Percentiles rank a stretch among this genome's conserved stretches.
Conservation (phyloP, 2,113 vertebrate species). For the Rhadina sibilatrix region DNA sequence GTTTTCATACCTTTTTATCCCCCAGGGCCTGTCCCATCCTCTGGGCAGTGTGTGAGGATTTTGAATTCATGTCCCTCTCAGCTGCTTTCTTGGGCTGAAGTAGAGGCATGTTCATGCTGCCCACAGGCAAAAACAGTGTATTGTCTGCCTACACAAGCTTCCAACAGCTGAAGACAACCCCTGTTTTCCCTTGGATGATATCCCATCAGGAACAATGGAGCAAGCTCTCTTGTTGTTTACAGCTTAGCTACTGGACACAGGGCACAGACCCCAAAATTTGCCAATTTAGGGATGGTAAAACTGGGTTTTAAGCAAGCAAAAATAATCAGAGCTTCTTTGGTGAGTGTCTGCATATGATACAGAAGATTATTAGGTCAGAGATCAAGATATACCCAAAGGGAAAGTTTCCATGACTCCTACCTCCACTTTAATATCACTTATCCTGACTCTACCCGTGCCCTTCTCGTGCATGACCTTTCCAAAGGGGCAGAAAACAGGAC, state of each 20-base stretch:
- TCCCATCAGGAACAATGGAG: conserved; percentile 18
- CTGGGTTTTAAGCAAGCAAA: background rate
- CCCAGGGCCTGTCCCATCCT: background rate
- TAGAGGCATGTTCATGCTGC: background rate
- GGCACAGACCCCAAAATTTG: background rate
- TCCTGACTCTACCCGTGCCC: background rate
- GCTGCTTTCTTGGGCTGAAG: background rate
- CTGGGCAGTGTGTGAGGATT: fast-evolving
- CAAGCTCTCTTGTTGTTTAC: conserved; percentile 1
- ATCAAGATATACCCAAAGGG: background rate
- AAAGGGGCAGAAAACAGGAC: background rate
- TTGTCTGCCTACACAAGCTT: background rate
- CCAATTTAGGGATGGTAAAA: background rate
- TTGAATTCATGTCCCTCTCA: background rate
- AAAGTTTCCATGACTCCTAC: background rate
- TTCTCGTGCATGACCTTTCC: background rate
- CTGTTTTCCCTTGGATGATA: conserved; percentile 8
- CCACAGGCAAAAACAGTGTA: background rate
- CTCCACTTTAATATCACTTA: background rate
- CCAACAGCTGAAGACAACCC: background rate
- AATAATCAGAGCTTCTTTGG: background rate
- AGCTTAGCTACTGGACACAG: background rate
- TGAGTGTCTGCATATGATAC: background rate
- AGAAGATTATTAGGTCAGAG: background rate
- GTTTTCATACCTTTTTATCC: background rate